Base-by-base conservation (phyloP, 2,113 vertebrate species). In the Chamaetylas fuelleborni region DNA sequence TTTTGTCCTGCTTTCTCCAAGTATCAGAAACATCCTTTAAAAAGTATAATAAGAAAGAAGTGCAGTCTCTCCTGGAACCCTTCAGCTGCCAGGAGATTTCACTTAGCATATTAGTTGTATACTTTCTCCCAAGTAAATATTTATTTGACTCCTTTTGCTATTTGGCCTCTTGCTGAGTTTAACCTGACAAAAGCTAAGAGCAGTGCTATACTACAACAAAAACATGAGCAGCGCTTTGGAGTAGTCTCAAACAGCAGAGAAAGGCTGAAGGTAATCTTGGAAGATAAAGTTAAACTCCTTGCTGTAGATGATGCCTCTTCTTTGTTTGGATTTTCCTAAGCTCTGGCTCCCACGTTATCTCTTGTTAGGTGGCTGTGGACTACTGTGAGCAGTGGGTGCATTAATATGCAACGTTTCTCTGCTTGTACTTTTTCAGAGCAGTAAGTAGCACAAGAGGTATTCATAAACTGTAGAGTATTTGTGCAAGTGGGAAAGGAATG, bases 291-390 rank as follows among this genome's bases (percentile, higher is more conserved):
- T 65, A 60, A 94, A 51, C 56, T 90, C 56, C 56, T 64, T 83
- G 51, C 88, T 83, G 5, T 47, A 83, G 92, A 40, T 60, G 77
- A 74, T 80, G 57, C 73, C 42, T 82, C 19, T 24, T 79, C 84
- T 92, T 91, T 94, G 36, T 94, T 66, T 88, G 82, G 76, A 61
- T 93, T 96, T 93, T 81, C 86, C 45, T 90, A 67, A 96, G 86
- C 90, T 78, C 60, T 1, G 0, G 57, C 88, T 94, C 76, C 71
- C 67, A n/a, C 1, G 5, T 90, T 92, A 74, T 94, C 93, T 96
- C 79, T 74, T 76, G 80, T 81, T 83, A 88, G 88, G 62, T 12
- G 64, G 71, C 79, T 74, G 54, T 48, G 81, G 76, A 64, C 34
- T 54, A 4, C 82, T 43, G 67, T 40, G 67, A 86, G 80, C 64